These are phyloP conservation scores for Dioctria linearis DNA, from an alignment of 2,888 invertebrate genomes.

Conservation along the genomic window DNA sequence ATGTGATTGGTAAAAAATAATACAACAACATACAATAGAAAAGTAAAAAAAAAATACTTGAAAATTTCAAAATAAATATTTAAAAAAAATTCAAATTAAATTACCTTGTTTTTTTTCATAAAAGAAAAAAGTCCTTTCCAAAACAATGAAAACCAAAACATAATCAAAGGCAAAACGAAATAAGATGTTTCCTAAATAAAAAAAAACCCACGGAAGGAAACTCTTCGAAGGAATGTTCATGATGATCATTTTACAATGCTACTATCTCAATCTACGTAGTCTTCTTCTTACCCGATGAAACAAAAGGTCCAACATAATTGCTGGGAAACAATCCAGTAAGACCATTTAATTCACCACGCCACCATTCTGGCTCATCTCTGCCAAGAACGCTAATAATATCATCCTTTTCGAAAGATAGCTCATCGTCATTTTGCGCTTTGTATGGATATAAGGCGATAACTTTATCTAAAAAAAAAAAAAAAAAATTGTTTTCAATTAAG, in stretches of 20 bases:
- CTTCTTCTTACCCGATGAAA: conserved; percentile 70
- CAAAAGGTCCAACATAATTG: conserved; percentile 89
- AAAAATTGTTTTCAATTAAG: neutral
- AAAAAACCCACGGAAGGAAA: neutral
- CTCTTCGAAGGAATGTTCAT: conserved; percentile 27
- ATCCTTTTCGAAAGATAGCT: conserved; percentile 92
- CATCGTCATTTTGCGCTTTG: conserved; percentile 94
- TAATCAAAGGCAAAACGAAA: conserved; percentile 5
- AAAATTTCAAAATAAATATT: neutral
- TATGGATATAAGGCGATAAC: conserved; percentile 95
- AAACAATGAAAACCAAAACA: conserved; percentile 25
- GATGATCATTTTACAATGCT: conserved; percentile 17
- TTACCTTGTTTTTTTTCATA: conserved; percentile 26
- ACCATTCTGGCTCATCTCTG: conserved; percentile 97
- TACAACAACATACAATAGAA: neutral
- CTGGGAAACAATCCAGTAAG: conserved; percentile 94
- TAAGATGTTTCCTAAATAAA: neutral
- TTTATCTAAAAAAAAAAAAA: conserved; percentile 75
- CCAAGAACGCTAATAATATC: conserved; percentile 91
- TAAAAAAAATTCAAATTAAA: conserved; percentile 4
- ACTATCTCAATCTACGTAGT: neutral
- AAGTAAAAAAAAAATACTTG: neutral
- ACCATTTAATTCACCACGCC: conserved; percentile 95
- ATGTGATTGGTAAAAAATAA: neutral
- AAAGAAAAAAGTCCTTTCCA: conserved; percentile 27